Percentiles rank a stretch among this genome's conserved stretches.
Evolutionary conservation across 1,140 invertebrate species (phyloP).

Genomic region (Frieseomelitta varia): DNA sequence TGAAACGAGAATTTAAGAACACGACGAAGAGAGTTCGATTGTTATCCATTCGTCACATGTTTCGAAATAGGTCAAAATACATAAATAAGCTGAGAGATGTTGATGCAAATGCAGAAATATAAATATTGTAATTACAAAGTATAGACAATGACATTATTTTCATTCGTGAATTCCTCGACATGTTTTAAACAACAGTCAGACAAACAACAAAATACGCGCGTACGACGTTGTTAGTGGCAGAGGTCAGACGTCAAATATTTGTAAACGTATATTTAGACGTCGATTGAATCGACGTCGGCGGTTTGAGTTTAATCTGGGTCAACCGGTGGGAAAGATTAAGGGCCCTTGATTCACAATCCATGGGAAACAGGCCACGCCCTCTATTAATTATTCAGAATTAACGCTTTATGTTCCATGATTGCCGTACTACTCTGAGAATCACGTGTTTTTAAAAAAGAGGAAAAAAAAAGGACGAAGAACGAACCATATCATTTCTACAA

Average conservation of each 20-base stretch:
- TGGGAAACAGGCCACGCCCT: not conserved
- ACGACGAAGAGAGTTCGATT: too few relatives aligned
- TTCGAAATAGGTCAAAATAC: too few relatives aligned
- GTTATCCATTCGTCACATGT: too few relatives aligned
- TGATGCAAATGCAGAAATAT: too few relatives aligned
- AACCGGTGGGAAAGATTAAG: not conserved
- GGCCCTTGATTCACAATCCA: not conserved
- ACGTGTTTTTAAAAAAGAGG: not conserved
- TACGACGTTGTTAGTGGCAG: not conserved
- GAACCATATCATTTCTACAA: not conserved
- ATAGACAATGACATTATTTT: too few relatives aligned
- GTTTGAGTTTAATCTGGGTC: constrained; percentile 3
- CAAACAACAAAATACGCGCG: not conserved
- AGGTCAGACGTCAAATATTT: not conserved
- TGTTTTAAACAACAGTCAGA: not conserved
- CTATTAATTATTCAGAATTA: constrained; percentile 14
- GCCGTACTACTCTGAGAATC: not conserved
- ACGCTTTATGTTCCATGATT: constrained; percentile 4
- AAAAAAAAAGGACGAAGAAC: not conserved
- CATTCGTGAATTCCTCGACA: not conserved
- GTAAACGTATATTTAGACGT: not conserved
- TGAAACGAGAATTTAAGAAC: too few relatives aligned
- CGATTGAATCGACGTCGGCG: not conserved
- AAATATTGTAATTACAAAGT: too few relatives aligned
- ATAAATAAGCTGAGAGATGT: too few relatives aligned